phyloP scores from a whole-genome alignment of 2,797 vertebrate species.

The Luscinia luscinia region DNA sequence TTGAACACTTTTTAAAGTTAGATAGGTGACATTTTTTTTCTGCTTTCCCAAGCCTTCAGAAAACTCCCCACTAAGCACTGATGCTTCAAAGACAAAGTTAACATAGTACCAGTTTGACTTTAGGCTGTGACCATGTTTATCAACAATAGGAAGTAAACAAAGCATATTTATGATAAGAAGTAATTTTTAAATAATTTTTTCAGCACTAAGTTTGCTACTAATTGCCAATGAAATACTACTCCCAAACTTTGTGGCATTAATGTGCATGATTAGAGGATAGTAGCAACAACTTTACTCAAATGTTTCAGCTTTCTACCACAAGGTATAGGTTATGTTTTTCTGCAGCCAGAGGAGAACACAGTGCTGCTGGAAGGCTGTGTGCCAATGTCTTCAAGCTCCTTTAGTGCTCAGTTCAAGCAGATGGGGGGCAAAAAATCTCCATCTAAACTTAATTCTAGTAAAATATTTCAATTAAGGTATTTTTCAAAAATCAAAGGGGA shows the following conservation, averaged over 20 bases:
- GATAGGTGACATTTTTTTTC: neutral
- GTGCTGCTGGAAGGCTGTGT: neutral
- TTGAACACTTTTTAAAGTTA: neutral
- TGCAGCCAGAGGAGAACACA: neutral
- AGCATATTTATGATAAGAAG: neutral
- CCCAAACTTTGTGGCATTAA: neutral
- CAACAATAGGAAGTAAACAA: neutral
- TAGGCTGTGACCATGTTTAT: neutral
- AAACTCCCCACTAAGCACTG: neutral
- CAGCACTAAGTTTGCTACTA: neutral
- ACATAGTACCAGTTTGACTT: neutral
- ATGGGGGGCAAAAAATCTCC: accelerated
- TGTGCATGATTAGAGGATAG: neutral
- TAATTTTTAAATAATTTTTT: neutral
- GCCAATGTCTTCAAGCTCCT: neutral
- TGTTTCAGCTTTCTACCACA: neutral
- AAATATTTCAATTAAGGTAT: neutral
- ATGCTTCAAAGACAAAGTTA: neutral
- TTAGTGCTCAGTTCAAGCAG: neutral
- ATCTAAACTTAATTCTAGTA: neutral
- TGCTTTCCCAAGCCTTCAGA: neutral
- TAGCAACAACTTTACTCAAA: neutral
- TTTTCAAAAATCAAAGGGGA: neutral
- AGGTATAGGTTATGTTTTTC: neutral
- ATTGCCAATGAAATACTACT: neutral